Base-by-base conservation (phyloP, 2,797 vertebrate genomes). In the Danionella dracula region DNA sequence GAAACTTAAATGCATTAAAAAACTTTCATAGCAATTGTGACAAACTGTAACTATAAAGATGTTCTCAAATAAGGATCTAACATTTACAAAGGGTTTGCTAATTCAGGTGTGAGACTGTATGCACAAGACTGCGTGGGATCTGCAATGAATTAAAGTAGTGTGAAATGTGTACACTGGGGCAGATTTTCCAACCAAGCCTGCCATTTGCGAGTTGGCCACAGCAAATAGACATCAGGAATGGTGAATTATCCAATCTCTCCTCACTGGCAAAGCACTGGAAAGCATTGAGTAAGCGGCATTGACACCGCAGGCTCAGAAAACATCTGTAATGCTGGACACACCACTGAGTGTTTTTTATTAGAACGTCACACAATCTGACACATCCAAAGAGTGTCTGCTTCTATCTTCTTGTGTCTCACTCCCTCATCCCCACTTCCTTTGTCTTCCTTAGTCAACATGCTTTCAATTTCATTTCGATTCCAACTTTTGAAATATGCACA, bases 271-370 rank as follows among this genome's bases (percentile, higher is more conserved):
- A 37, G 31, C 11, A 23, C 31, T 74, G 56, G 41, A 56, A 53
- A 49, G 27, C 62, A 66, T 60, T 27, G 35, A 31, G 41, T 37
- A 66, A 53, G 54, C 66, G 49, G 42, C 23, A 20, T 10, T 42
- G 48, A 70, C 49, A 49, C 54, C 59, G 51, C 54, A 60, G 48
- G 27, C 55, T 70, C 46, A 58, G 29, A 65, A 53, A 58, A 35
- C 74, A 68, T 46, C 55, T 21, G 56, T 21, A 56, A 57, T 56
- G 50, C 64, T 20, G 72, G 71, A 81, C 76, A 74, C 37, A 63
- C 42, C 72, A 48, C 60, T 13, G 76, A 76, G 73, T 83, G 81
- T 73, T 81, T 86, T 79, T 63, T 70, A 86, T 85, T 79, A 83
- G 73, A 79, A 75, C 77, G 27, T 75, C 73, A 32, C 51, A 74